Conservation (phyloP, 2,888 invertebrate genomes). For the Hirtodrosophila trivittata region DNA sequence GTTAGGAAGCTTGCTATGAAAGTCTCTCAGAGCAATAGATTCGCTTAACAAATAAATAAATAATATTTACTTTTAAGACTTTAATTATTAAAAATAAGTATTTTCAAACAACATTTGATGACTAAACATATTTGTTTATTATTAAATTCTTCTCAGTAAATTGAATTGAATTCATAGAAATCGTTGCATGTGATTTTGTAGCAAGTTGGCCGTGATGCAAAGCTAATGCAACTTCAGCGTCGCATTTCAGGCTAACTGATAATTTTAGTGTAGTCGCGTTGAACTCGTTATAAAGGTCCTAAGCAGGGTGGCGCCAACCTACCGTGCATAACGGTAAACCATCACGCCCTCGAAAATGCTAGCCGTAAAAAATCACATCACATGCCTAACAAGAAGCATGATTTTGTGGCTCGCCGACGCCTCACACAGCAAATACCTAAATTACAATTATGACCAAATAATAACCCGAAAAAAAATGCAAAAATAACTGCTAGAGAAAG, state of each 20-base stretch:
- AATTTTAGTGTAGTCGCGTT: constrained; percentile 40
- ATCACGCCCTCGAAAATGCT: constrained; percentile 36
- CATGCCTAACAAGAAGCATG: constrained; percentile 71
- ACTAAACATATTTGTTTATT: too few species aligned
- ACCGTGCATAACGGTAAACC: constrained; percentile 46
- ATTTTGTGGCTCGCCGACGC: constrained; percentile 55
- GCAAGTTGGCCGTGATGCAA: too few species aligned
- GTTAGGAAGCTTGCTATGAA: too few species aligned
- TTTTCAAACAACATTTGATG: too few species aligned
- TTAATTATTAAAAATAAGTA: too few species aligned
- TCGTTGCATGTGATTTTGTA: too few species aligned
- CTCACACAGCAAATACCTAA: constrained; percentile 71
- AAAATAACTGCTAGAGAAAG: constrained; percentile 33
- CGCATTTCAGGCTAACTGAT: constrained; percentile 41
- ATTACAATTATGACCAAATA: constrained; percentile 77
- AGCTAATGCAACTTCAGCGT: too few species aligned
- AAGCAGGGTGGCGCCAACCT: constrained; percentile 34
- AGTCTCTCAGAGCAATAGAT: too few species aligned
- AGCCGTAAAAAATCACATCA: constrained; percentile 65
- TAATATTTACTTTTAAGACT: too few species aligned
- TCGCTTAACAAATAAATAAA: too few species aligned
- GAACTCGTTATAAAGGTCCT: constrained; percentile 21
- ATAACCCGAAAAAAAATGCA: constrained; percentile 69
- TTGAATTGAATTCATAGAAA: too few species aligned
- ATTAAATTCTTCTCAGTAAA: too few species aligned